phyloP scores from a whole-genome alignment of 2,113 vertebrate genomes.

The Rostratula benghalensis region DNA sequence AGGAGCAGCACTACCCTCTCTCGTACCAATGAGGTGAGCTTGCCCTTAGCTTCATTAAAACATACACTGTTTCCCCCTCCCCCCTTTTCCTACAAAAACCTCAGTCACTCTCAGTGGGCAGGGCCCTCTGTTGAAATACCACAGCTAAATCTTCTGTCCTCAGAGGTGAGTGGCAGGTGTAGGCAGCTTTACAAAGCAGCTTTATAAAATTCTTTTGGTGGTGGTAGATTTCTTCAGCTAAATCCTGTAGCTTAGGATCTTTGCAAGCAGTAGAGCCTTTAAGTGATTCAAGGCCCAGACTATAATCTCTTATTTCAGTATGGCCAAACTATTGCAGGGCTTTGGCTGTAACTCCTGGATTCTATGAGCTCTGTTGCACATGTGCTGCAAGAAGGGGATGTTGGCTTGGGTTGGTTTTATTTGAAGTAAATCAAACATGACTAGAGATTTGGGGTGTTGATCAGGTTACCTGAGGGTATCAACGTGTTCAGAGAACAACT shows the following conservation, averaged over 20 bases:
- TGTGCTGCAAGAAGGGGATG: background rate
- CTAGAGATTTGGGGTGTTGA: background rate
- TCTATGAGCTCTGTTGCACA: background rate
- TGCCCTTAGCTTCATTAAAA: background rate
- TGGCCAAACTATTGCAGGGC: background rate
- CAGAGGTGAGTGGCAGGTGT: background rate
- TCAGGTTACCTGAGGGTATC: background rate
- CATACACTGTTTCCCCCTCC: accelerated
- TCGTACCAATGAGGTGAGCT: accelerated
- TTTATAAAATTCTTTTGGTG: background rate
- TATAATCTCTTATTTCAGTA: background rate
- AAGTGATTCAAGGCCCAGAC: background rate
- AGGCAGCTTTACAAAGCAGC: background rate
- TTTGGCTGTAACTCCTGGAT: background rate
- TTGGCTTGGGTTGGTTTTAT: background rate
- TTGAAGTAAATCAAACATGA: background rate
- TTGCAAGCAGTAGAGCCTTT: background rate
- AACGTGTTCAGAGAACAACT: background rate
- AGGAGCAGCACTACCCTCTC: background rate
- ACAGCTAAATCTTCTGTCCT: background rate
- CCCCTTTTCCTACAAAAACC: background rate
- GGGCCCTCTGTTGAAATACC: background rate
- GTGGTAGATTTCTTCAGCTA: background rate
- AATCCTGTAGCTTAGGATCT: background rate
- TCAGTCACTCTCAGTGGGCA: background rate